Conservation (phyloP, 2,888 invertebrate genomes). For the Megalurothrips usitatus region DNA sequence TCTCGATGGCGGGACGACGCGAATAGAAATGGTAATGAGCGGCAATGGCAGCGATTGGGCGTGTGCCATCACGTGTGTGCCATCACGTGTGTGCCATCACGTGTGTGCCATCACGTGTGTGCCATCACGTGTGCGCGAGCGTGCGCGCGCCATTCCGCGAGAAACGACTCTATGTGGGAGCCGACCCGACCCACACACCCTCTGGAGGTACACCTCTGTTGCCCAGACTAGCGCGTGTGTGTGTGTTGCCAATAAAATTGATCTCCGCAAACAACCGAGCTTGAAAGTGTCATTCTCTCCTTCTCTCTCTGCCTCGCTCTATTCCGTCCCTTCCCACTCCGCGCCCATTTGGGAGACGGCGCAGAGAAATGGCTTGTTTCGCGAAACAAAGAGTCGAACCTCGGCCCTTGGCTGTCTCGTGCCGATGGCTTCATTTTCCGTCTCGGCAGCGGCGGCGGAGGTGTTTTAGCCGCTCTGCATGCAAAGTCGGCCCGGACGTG, state of each 20-base stretch:
- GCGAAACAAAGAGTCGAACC: neutral
- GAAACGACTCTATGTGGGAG: no score
- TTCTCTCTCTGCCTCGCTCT: neutral
- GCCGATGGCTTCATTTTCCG: conserved; percentile 6
- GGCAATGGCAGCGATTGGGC: no score
- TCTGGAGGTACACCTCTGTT: no score
- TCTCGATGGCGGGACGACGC: neutral
- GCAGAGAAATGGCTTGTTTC: neutral
- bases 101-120: no score
- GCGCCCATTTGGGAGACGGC: neutral
- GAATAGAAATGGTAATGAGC: conserved; percentile 14
- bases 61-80: no score
- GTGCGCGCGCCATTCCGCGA: neutral
- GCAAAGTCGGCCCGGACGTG: neutral
- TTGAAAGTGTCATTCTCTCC: neutral
- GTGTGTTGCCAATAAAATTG: conserved; percentile 14
- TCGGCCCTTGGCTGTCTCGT: neutral
- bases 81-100: no score
- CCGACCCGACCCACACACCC: no score
- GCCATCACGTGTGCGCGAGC: neutral
- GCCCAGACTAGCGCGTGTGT: neutral
- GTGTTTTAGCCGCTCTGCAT: neutral
- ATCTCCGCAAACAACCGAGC: neutral
- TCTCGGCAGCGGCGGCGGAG: neutral
- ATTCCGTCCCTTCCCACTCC: neutral